Percentiles rank a stretch among this genome's conserved stretches.
Evolutionary conservation across 1,140 invertebrate species (phyloP).

Genomic region (Drosophila subpulchrella): DNA sequence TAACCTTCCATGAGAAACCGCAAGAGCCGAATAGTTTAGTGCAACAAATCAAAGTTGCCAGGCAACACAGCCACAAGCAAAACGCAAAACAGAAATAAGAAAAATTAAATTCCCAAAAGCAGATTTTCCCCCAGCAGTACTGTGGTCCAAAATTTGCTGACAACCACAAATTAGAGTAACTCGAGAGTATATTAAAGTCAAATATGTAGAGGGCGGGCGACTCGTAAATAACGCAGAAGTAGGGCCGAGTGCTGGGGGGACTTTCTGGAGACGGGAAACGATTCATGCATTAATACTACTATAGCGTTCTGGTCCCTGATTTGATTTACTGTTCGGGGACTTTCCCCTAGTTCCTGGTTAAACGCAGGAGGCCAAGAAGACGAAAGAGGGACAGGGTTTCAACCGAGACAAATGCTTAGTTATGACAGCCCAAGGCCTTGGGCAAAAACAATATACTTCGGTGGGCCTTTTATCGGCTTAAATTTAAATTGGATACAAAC

Average conservation of each 20-base stretch:
- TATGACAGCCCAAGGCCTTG: slow-evolving; percentile 23
- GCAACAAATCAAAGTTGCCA: slow-evolving; percentile 42
- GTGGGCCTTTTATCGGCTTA: slow-evolving; percentile 30
- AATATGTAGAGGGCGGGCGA: slow-evolving; percentile 24
- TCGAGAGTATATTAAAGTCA: slow-evolving; percentile 63
- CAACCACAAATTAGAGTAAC: slow-evolving; percentile 63
- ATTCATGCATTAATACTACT: slow-evolving; percentile 49
- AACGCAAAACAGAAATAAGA: slow-evolving; percentile 21
- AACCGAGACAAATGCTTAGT: slow-evolving; percentile 35
- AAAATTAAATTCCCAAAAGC: slow-evolving; percentile 40
- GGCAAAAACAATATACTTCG: not conserved
- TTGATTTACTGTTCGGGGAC: slow-evolving; percentile 58
- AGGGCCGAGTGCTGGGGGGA: slow-evolving; percentile 8
- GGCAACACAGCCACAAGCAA: slow-evolving; percentile 11
- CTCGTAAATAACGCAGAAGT: slow-evolving; percentile 31
- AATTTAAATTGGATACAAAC: slow-evolving; percentile 33
- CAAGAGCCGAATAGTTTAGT: slow-evolving; percentile 41
- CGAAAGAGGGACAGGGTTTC: not conserved
- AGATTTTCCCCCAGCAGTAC: slow-evolving; percentile 3
- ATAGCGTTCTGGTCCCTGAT: slow-evolving; percentile 50
- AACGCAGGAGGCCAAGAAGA: slow-evolving; percentile 9
- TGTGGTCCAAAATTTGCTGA: slow-evolving; percentile 54
- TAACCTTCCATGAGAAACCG: slow-evolving; percentile 24
- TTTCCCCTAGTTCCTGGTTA: slow-evolving; percentile 17
- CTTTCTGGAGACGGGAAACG: slow-evolving; percentile 19